A percentile compares a stretch with the other conserved stretches of the same genome.
Conservation (phyloP, 2,113 vertebrate genomes). For the Panthera uncia region DNA sequence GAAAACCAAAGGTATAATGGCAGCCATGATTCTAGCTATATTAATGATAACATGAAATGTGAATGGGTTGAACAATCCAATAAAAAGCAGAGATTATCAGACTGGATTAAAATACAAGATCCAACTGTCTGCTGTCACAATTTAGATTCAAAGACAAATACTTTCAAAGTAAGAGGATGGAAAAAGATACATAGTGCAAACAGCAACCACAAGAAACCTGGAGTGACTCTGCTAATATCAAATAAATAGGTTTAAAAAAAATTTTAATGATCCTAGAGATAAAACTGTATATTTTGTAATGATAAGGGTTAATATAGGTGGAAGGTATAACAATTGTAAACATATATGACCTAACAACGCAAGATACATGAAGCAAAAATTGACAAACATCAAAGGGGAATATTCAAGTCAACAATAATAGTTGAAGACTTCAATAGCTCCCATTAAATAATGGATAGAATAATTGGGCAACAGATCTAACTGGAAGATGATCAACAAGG, state of each 20-base stretch:
- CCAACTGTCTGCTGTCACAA: background rate
- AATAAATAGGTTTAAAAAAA: slow-evolving; percentile 12
- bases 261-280: background rate
- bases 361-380: slow-evolving; percentile 16
- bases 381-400: background rate
- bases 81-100: background rate
- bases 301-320: background rate
- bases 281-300: background rate
- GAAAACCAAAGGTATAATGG: background rate
- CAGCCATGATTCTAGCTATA: background rate
- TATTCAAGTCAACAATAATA: background rate
- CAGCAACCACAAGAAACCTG: background rate
- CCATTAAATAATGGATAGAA: background rate
- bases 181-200: background rate
- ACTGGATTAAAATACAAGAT: background rate
- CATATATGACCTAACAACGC: background rate
- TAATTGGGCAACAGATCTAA: background rate
- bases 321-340: background rate
- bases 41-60: background rate
- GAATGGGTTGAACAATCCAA: background rate
- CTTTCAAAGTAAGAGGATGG: background rate
- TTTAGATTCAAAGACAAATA: background rate
- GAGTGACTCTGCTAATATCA: background rate
- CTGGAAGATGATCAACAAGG: background rate
- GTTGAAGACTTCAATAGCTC: background rate